These are phyloP conservation scores for Zaprionus ghesquierei DNA, from an alignment of 1,140 invertebrate genomes.

Conservation along the genomic window DNA sequence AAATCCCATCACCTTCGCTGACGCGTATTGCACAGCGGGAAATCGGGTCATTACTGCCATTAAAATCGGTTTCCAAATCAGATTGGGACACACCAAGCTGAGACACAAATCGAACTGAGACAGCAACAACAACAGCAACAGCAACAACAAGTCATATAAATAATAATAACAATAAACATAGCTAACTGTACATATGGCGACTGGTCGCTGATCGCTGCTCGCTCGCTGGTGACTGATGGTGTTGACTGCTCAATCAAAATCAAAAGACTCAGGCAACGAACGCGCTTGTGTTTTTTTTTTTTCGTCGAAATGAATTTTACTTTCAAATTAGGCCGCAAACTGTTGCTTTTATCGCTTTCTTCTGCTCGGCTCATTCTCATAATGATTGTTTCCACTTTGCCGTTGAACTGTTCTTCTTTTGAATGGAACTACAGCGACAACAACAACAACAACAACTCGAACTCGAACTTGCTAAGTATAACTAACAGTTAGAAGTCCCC, in stretches of 20 bases:
- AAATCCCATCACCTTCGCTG: slow-evolving; percentile 65
- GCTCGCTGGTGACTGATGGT: slow-evolving; percentile 22
- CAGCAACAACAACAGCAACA: background rate
- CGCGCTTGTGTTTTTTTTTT: too few relatives aligned
- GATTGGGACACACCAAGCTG: slow-evolving; percentile 22
- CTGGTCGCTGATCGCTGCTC: too few relatives aligned
- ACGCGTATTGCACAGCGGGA: slow-evolving; percentile 19
- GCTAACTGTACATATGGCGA: slow-evolving; percentile 60
- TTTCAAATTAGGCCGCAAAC: slow-evolving; percentile 80
- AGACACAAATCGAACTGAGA: slow-evolving; percentile 26
- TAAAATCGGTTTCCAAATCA: slow-evolving; percentile 69
- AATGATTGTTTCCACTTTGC: slow-evolving; percentile 52
- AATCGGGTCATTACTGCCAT: slow-evolving; percentile 70
- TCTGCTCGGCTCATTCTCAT: slow-evolving; percentile 76
- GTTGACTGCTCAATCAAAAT: slow-evolving; percentile 64
- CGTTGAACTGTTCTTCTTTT: slow-evolving; percentile 63
- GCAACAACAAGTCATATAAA: slow-evolving; percentile 44
- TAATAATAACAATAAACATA: slow-evolving; percentile 60
- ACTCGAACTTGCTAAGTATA: slow-evolving; percentile 49
- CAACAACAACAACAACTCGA: slow-evolving; percentile 8
- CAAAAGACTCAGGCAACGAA: slow-evolving; percentile 55
- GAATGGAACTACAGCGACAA: slow-evolving; percentile 35
- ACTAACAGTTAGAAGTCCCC: slow-evolving; percentile 78
- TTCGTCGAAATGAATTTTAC: too few relatives aligned
- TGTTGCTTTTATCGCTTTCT: slow-evolving; percentile 81